A percentile compares a stretch with the other conserved stretches of the same genome.
These are phyloP conservation scores for Apodemia zela DNA, from an alignment of 2,888 invertebrate genomes.

Conservation along the genomic window DNA sequence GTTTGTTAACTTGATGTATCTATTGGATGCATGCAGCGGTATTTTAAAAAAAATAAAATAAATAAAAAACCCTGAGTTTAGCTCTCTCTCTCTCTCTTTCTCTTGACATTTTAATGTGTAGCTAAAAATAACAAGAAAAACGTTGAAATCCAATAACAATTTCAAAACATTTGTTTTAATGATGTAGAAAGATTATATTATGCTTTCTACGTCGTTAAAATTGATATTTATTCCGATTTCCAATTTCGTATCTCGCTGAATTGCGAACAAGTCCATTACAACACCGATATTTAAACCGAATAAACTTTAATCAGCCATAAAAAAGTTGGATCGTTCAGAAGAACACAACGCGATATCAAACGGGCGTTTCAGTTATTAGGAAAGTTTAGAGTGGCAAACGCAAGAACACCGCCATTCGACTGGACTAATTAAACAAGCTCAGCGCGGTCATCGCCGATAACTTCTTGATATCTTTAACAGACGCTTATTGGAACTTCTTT, in stretches of 20 bases:
- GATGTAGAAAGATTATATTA: too few relatives aligned
- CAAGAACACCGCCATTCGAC: slow-evolving; percentile 32
- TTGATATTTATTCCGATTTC: background rate
- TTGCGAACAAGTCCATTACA: background rate
- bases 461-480: slow-evolving; percentile 5
- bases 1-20: too few relatives aligned
- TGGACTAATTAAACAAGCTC: slow-evolving; percentile 41
- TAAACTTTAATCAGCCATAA: slow-evolving; percentile 8
- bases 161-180: too few relatives aligned
- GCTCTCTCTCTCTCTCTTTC: too few relatives aligned
- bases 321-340: slow-evolving; percentile 7
- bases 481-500: background rate
- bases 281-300: slow-evolving; percentile 6
- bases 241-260: background rate
- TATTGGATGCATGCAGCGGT: too few relatives aligned
- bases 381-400: slow-evolving; percentile 34
- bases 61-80: too few relatives aligned
- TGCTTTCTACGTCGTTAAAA: background rate
- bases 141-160: too few relatives aligned
- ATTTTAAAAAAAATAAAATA: too few relatives aligned
- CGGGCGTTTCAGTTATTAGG: slow-evolving; percentile 33
- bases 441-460: slow-evolving; percentile 24
- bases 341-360: slow-evolving; percentile 20
- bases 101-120: too few relatives aligned
- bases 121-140: too few relatives aligned